These are phyloP conservation scores for Erinaceus europaeus DNA, from an alignment of 2,113 vertebrate species.

Conservation along the genomic window DNA sequence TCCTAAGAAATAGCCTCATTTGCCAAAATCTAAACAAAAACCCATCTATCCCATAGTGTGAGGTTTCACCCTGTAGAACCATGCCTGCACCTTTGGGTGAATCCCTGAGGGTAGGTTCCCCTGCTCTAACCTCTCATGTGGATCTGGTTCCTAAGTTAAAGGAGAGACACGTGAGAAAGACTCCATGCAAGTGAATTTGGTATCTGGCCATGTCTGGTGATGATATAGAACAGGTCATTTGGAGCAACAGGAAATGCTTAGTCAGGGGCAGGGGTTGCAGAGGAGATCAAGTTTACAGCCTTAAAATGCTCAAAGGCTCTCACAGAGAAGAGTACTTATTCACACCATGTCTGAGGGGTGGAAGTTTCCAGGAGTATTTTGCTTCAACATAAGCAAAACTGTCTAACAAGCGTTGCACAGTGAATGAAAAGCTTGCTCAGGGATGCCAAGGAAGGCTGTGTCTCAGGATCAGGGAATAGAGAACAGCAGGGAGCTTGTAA, in stretches of 20 bases:
- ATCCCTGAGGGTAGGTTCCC: neutral
- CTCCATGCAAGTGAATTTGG: neutral
- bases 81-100: neutral
- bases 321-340: neutral
- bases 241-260: conserved; percentile 8
- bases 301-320: neutral
- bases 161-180: neutral
- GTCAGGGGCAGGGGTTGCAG: neutral
- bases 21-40: neutral
- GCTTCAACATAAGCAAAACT: neutral
- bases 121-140: neutral
- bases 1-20: conserved; percentile 23
- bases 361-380: conserved; percentile 46
- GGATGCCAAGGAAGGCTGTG: neutral
- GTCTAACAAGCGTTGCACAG: neutral
- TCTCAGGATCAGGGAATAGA: neutral
- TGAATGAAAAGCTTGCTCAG: conserved; percentile 30
- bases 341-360: neutral
- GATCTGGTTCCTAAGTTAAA: neutral
- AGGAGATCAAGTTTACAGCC: neutral
- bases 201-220: neutral
- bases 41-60: neutral
- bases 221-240: no score
- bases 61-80: neutral
- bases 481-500: neutral